phyloP scores from a whole-genome alignment of 2,113 vertebrate genomes.

The Steatornis caripensis region DNA sequence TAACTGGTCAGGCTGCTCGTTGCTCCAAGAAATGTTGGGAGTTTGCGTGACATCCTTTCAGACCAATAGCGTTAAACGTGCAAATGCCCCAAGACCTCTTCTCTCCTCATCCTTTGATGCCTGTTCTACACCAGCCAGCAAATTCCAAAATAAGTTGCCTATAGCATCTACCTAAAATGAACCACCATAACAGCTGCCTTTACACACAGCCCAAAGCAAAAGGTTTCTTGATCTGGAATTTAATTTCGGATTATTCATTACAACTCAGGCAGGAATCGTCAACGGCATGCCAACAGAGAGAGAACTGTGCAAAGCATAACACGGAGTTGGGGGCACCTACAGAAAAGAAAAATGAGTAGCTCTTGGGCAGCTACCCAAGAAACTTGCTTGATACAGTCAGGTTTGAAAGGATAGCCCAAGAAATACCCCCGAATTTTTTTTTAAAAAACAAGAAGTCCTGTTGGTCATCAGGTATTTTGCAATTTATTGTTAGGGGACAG shows the following conservation, averaged over 20 bases:
- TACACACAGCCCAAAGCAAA: neutral
- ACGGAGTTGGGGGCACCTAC: rapidly evolving
- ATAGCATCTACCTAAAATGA: neutral
- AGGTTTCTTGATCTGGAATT: neutral
- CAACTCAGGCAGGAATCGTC: neutral
- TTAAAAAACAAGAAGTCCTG: neutral
- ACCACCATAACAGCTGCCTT: neutral
- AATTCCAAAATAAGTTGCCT: neutral
- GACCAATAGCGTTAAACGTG: neutral
- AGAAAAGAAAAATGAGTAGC: neutral
- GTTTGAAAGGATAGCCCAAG: neutral
- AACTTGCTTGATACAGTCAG: neutral
- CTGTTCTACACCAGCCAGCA: neutral
- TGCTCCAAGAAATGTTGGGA: neutral
- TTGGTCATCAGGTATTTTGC: neutral
- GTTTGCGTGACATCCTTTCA: neutral
- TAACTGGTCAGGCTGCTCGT: neutral
- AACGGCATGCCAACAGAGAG: neutral
- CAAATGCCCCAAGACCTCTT: neutral
- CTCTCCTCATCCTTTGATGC: neutral
- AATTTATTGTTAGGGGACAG: neutral
- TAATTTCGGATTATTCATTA: neutral
- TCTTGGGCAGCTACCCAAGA: neutral
- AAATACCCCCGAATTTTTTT: neutral
- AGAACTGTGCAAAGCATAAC: neutral